Evolutionary conservation across 2,113 vertebrate species (phyloP).

Genomic region (Orcinus orca): DNA sequence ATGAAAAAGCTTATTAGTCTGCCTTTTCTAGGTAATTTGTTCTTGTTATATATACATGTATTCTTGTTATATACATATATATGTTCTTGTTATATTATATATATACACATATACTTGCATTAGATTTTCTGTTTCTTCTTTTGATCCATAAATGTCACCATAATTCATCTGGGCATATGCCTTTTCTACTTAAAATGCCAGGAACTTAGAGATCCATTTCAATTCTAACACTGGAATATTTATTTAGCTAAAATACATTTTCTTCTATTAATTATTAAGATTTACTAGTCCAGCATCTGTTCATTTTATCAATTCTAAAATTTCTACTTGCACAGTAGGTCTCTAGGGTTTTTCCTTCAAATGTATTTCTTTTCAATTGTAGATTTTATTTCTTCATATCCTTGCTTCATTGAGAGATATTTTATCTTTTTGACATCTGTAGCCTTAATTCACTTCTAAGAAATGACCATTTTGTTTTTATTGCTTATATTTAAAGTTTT

Average conservation of each 20-base stretch:
- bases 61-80: not conserved
- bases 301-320: not conserved
- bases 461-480: not conserved
- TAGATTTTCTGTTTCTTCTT: not conserved
- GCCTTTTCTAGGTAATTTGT: not conserved
- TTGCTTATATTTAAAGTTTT: not conserved
- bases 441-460: not conserved
- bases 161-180: not conserved
- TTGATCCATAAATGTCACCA: not conserved
- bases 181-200: not conserved
- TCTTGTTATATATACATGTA: not conserved
- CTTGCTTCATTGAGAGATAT: not conserved
- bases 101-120: not conserved
- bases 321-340: not conserved
- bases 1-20: not conserved
- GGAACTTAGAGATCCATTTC: not conserved
- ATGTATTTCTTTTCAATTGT: not conserved
- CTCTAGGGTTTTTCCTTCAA: not conserved
- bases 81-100: not conserved
- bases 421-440: not conserved
- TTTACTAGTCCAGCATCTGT: not conserved
- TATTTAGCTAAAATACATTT: not conserved
- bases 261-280: not conserved
- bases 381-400: not conserved
- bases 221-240: not conserved